These are phyloP conservation scores for Trematomus bernacchii DNA, from an alignment of 2,797 vertebrate genomes.

Conservation along the genomic window DNA sequence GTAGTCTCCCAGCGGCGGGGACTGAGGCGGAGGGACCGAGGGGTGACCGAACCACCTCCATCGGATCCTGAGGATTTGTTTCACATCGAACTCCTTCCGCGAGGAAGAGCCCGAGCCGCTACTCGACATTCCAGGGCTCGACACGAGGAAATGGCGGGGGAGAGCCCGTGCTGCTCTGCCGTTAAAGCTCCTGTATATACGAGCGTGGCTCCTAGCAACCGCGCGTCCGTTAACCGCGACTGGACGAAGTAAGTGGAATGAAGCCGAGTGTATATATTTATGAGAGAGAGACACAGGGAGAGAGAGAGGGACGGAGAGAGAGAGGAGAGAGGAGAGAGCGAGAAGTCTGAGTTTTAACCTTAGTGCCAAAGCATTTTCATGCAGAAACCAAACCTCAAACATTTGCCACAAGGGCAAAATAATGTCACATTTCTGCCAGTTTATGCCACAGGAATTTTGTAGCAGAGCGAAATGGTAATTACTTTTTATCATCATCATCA, in stretches of 20 bases:
- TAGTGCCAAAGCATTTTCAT: conserved; percentile 35
- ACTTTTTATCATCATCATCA: neutral
- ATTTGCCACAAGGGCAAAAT: conserved; percentile 48
- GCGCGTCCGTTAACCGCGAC: conserved; percentile 84
- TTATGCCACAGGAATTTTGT: conserved; percentile 15
- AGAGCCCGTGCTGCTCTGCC: conserved; percentile 68
- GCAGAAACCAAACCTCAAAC: conserved; percentile 52
- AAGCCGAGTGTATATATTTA: conserved; percentile 29
- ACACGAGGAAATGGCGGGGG: conserved; percentile 73
- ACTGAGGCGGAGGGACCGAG: conserved; percentile 88
- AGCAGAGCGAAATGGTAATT: conserved; percentile 17
- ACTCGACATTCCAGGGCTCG: conserved; percentile 92
- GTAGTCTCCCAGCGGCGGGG: conserved; percentile 89
- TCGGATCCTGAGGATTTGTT: conserved; percentile 98
- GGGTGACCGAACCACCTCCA: conserved; percentile 99
- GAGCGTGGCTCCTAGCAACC: conserved; percentile 91
- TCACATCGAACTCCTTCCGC: conserved; percentile 98
- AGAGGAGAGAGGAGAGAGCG: neutral
- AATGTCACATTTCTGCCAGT: conserved; percentile 43
- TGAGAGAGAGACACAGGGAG: conserved; percentile 1
- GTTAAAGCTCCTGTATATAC: conserved; percentile 62
- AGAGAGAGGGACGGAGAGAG: conserved; percentile 2
- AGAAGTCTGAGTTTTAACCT: conserved; percentile 41
- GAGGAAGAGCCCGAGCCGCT: conserved; percentile 83
- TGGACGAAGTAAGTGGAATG: conserved; percentile 55